Base-by-base conservation (phyloP, 2,888 invertebrate genomes). In the Nemotelus nigrinus region DNA sequence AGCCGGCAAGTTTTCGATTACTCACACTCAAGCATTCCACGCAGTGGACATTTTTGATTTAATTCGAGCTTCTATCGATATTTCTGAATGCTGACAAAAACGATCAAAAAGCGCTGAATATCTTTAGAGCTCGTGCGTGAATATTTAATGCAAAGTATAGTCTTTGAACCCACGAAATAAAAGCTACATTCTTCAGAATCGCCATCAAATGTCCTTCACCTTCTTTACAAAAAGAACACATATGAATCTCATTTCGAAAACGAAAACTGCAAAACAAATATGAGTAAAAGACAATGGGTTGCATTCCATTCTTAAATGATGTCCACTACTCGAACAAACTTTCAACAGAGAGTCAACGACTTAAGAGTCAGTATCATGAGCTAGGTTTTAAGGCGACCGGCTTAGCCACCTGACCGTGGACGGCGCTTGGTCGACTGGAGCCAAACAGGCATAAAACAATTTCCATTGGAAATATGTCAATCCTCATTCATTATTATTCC, bases 391-490 rank as follows among this genome's bases (percentile, higher is more conserved):
- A 8, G 8, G 50, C 50, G 6, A 50, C 5, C 50, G 8, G 50
- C 8, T 50, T 50, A 50, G 5, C 50, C 50, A 50, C 50, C 50
- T 50, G 50, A 5, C 25, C 25, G 25, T 25, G 25, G 25, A 25
- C 25, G 8, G 6, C 8, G 8, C 50, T 50, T 50, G 5, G 50
- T 50, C 6, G 6, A 8, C 50, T 5, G 8, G 50, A 7, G 50
- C 50, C 50, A 25, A 25, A 25, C 25, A 50, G 50, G 50, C 50
- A 50, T 8, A 50, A 50, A 8, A 50, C 8, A 50, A 50, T 50
- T 50, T 50, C 50, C 50, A 50, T 58, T 58, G 25, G 25, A 58
- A 58, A 58, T 58, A 58, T 58, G 58, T 58, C 58, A 58, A n/a
- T n/a, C 58, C 58, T 8, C 7, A 58, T 25, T 58, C n/a, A 58